A percentile compares a stretch with the other conserved stretches of the same genome.
These are phyloP conservation scores for Candidula unifasciata DNA, from an alignment of 2,888 invertebrate species.

Conservation along the genomic window DNA sequence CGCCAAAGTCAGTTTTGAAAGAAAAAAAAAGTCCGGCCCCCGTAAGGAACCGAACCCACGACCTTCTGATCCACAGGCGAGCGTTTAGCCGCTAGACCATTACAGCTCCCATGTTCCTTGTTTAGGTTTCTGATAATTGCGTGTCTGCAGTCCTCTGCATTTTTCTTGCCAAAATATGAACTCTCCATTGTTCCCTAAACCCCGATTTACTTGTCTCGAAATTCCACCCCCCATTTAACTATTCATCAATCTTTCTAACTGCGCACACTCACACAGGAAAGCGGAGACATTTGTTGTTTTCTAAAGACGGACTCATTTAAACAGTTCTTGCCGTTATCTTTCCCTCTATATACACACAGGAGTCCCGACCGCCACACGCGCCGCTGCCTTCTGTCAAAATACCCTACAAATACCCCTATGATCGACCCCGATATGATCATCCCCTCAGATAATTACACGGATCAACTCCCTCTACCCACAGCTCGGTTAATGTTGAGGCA, in stretches of 20 bases:
- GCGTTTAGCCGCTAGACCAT: too few relatives aligned
- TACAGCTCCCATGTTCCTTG: too few relatives aligned
- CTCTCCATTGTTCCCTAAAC: background rate
- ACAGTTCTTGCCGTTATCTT: conserved; percentile 35
- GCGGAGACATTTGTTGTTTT: conserved; percentile 45
- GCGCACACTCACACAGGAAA: conserved; percentile 19
- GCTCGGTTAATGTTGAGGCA: conserved; percentile 1
- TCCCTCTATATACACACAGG: conserved; percentile 34
- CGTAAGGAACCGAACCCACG: too few relatives aligned
- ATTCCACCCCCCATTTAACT: background rate
- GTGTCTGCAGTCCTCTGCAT: background rate
- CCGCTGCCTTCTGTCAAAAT: conserved; percentile 49
- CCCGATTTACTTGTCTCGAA: background rate
- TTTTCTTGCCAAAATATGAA: background rate
- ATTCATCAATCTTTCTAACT: conserved; percentile 4
- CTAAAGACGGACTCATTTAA: conserved; percentile 40
- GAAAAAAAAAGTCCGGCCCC: too few relatives aligned
- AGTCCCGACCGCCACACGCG: background rate
- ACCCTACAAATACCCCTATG: conserved; percentile 40
- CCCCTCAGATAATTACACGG: conserved; percentile 33
- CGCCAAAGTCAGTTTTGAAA: too few relatives aligned
- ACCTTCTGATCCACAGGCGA: too few relatives aligned
- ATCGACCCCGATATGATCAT: conserved; percentile 39
- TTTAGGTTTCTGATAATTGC: background rate
- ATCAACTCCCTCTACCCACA: background rate